Conservation (phyloP, 2,113 vertebrate species). For the Accipiter virgatus region DNA sequence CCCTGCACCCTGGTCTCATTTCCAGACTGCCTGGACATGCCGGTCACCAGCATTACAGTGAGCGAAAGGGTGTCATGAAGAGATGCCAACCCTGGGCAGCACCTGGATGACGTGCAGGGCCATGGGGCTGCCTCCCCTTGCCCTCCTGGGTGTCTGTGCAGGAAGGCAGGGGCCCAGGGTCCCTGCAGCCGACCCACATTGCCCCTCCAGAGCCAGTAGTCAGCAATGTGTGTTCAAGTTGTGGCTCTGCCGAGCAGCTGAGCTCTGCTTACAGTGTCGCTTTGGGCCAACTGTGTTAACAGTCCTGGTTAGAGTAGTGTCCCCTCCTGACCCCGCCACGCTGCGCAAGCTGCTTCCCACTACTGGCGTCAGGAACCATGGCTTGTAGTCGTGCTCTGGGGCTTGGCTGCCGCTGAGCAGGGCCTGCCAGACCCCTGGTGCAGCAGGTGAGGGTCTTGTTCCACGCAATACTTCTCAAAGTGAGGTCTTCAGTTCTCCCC, state of each 20-base stretch:
- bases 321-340: not conserved
- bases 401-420: not conserved
- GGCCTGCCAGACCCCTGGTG: not conserved
- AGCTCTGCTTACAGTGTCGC: constrained; percentile 50
- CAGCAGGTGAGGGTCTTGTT: not conserved
- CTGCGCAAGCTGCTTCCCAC: not conserved
- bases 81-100: not conserved
- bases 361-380: not conserved
- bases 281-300: constrained; percentile 25
- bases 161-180: not conserved
- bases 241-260: constrained; percentile 40
- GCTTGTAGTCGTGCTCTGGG: not conserved
- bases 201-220: constrained; percentile 8
- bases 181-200: fast-evolving
- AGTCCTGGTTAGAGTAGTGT: constrained; percentile 46
- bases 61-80: not conserved
- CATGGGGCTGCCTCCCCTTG: not conserved
- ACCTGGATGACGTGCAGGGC: fast-evolving
- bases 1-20: fast-evolving
- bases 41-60: not conserved
- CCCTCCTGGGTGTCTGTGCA: too few species aligned
- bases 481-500: not conserved
- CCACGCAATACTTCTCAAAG: not conserved
- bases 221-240: not conserved
- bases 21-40: not conserved